Conservation (phyloP, 2,113 vertebrate genomes). For the Podarcis cretensis region DNA sequence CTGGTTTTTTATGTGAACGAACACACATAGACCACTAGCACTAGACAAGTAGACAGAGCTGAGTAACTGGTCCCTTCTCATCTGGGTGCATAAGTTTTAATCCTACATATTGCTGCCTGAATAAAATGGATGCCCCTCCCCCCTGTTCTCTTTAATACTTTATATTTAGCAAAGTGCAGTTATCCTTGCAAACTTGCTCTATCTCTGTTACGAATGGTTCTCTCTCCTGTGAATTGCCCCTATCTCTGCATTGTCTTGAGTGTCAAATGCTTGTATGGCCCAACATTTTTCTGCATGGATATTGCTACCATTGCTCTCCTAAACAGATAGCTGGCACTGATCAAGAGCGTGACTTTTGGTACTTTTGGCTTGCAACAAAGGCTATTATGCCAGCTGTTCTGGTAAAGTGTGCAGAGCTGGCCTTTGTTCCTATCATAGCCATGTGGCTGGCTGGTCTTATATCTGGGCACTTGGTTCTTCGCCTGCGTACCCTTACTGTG, state of each 20-base stretch:
- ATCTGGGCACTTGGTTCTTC: neutral
- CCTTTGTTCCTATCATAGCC: neutral
- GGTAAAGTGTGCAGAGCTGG: neutral
- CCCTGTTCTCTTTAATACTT: slow-evolving; percentile 48
- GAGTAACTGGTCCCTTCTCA: slow-evolving; percentile 35
- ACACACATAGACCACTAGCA: neutral
- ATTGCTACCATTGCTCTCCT: no score
- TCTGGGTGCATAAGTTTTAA: slow-evolving; percentile 48
- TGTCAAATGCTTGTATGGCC: neutral
- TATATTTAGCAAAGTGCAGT: slow-evolving; percentile 15
- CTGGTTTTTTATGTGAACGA: slow-evolving; percentile 7
- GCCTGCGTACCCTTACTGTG: neutral
- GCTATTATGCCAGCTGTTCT: neutral
- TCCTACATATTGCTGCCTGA: slow-evolving; percentile 45
- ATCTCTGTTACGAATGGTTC: neutral
- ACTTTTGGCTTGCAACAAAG: neutral
- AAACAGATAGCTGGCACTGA: no score
- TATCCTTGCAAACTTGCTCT: neutral
- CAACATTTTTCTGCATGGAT: no score
- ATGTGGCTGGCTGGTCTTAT: neutral
- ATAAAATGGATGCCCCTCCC: slow-evolving; percentile 60
- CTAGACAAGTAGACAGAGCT: slow-evolving; percentile 18
- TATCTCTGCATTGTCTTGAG: neutral
- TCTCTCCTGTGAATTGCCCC: neutral
- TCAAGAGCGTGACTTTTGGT: no score